Base-by-base conservation (phyloP, 2,113 vertebrate species). In the Lipophrys pholis region DNA sequence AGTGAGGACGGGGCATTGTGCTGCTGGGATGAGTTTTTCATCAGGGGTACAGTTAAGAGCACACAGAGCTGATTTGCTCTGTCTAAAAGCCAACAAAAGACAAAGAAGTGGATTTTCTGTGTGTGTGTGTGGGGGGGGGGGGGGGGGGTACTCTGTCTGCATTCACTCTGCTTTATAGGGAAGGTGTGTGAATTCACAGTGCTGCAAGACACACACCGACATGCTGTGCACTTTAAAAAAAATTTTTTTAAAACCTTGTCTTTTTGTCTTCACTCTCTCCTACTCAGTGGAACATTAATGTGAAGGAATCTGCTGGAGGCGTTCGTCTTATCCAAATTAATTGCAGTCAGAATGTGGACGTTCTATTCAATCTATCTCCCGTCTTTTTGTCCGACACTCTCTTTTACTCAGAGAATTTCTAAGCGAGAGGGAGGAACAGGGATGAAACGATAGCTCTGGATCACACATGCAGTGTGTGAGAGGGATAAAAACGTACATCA, bases 401-500 rank as follows among this genome's bases (percentile, higher is more conserved):
- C 55, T 35, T 58, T 65, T 50, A 8, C 12, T 52, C 39, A 14
- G 52, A 48, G 35, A 51, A 45, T 14, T 30, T 30, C 21, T 58
- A 64, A 55, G 21, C 4, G 16, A 16, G 35, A 40, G 6, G 30
- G 38, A 30, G 7, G 38, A 61, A 68, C 12, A 17, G 17, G 52
- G 80, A 69, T 63, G 74, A 80, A 75, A 45, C 71, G 69, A 79
- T 87, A 84, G 72, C 66, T 57, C 57, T 69, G 76, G 74, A 81
- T 86, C 77, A 74, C 73, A 78, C 68, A 75, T 46, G 56, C 61
- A 73, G 68, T 78, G 69, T 72, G 60, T 90, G 46, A 69, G 59
- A 69, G 43, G 87, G 72, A 86, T 83, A 63, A 82, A 75, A 86
- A 82, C 71, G 75, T 68, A 69, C 67, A 80, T 83, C 65, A 80